Conservation (phyloP, 2,113 vertebrate species). For the Cranoglanis bouderius region DNA sequence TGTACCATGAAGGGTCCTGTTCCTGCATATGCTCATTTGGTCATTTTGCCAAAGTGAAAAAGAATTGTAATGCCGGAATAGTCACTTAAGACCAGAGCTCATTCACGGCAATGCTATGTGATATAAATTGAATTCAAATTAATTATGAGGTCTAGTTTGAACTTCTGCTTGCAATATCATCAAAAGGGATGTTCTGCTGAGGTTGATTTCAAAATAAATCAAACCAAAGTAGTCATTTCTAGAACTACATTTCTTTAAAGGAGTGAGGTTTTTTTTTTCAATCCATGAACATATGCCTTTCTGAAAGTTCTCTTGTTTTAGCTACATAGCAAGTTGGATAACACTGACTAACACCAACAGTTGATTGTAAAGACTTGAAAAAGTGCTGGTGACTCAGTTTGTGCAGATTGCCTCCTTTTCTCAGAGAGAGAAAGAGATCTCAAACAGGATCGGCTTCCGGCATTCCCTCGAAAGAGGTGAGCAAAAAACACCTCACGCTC, state of each 20-base stretch:
- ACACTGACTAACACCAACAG: constrained; percentile 59
- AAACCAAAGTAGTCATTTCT: neutral
- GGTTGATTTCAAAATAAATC: neutral
- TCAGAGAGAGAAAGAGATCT: constrained; percentile 50
- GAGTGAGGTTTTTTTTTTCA: neutral
- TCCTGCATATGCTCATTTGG: constrained; percentile 61
- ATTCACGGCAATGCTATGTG: constrained; percentile 33
- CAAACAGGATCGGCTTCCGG: constrained; percentile 50
- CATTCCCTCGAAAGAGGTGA: constrained; percentile 16
- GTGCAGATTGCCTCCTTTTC: constrained; percentile 49
- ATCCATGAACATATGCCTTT: neutral
- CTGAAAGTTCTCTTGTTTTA: constrained; percentile 38
- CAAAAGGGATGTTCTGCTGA: neutral
- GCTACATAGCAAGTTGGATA: constrained; percentile 59
- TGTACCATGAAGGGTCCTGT: constrained; percentile 45
- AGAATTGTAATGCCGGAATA: constrained; percentile 49
- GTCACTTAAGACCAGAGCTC: constrained; percentile 55
- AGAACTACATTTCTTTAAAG: neutral
- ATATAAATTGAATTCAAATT: constrained; percentile 56
- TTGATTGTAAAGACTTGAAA: constrained; percentile 65
- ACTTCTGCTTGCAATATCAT: neutral
- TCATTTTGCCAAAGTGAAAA: constrained; percentile 58
- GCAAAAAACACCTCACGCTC: constrained; percentile 40
- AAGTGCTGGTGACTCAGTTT: constrained; percentile 59
- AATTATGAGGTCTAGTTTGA: constrained; percentile 11